These are phyloP conservation scores for Acinonyx jubatus DNA, from an alignment of 2,113 vertebrate species.

Conservation along the genomic window DNA sequence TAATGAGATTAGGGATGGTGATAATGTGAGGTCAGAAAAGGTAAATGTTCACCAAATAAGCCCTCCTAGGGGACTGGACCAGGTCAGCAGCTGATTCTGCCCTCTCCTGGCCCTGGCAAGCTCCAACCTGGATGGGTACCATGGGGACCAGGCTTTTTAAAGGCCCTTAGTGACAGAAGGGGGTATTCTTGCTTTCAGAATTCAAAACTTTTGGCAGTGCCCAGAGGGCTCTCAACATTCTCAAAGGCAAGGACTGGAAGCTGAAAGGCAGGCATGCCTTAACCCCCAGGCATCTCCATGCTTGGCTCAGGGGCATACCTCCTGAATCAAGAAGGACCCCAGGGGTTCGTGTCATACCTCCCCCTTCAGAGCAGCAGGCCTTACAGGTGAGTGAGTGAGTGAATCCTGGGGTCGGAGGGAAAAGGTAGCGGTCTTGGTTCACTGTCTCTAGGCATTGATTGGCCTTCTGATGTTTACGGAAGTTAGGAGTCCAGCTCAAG, in stretches of 20 bases:
- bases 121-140: neutral
- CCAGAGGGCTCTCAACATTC: slow-evolving; percentile 77
- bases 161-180: neutral
- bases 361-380: neutral
- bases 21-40: neutral
- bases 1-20: neutral
- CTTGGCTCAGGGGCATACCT: slow-evolving; percentile 83
- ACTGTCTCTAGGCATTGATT: neutral
- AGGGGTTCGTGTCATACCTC: neutral
- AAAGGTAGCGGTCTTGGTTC: neutral
- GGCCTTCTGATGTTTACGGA: neutral
- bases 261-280: slow-evolving; percentile 84
- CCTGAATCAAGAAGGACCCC: neutral
- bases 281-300: slow-evolving; percentile 87
- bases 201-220: slow-evolving; percentile 84
- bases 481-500: neutral
- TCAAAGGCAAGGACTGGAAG: slow-evolving; percentile 68
- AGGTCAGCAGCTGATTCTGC: neutral
- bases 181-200: slow-evolving; percentile 83
- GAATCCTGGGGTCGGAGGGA: neutral
- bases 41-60: neutral
- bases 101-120: no score
- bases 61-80: neutral
- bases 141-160: neutral
- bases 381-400: slow-evolving; percentile 59